Base-by-base conservation (phyloP, 2,888 invertebrate genomes). In the Scotopteryx bipunctaria region DNA sequence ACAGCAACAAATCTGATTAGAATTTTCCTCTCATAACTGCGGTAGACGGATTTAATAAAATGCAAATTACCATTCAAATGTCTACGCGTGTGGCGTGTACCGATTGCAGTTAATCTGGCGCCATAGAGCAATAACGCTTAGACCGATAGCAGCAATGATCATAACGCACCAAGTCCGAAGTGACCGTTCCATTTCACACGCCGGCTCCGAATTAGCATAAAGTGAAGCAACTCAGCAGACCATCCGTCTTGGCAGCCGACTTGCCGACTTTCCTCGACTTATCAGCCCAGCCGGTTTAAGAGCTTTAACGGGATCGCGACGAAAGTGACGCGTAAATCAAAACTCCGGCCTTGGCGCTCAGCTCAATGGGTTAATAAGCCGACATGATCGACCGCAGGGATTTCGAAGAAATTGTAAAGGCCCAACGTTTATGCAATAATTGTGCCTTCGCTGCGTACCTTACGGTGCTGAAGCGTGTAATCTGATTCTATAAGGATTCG, bases 271-370 rank as follows among this genome's bases (percentile, higher is more conserved):
- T 81, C 78, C 75, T 76, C 63, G 64, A 67, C 69, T 73, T 81
- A 81, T 78, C 78, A 63, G 65, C 33, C 33, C 48, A 37, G 32
- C 72, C 76, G 69, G 72, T 79, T 83, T 81, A 74, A 85, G 77
- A 83, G 77, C 72, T 71, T 76, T 87, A 87, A 86, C 87, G 86
- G 87, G 86, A 81, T 71, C 59, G 64, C 69, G 75, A 78, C 69
- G 84, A 86, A 86, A 86, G 84, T 85, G 83, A 85, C 71, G 74
- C 78, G 79, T 83, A 79, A 84, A 84, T 85, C 80, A 82, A 80
- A 81, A 69, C 62, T 58, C 55, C 63, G 71, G 69, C 70, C 73
- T 76, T 80, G 77, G 78, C 76, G 74, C 73, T 74, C 75, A 70
- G 64, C 64, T 54, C 62, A 60, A 54, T 60, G 61, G 57, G 63